These are phyloP conservation scores for Dissostichus mawsoni DNA, from an alignment of 2,113 vertebrate species.

Conservation along the genomic window DNA sequence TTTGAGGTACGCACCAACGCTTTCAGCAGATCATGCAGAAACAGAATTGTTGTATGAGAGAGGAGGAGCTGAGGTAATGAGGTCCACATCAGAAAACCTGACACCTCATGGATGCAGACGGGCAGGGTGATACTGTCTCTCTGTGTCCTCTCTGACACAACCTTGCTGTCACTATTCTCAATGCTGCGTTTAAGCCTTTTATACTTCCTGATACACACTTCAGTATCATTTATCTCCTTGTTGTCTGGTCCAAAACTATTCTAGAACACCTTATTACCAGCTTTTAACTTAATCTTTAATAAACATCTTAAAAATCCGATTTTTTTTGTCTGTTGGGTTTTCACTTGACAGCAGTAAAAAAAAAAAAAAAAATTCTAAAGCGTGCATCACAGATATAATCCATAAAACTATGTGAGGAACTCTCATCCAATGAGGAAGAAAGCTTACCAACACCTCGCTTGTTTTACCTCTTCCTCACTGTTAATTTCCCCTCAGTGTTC, in stretches of 20 bases:
- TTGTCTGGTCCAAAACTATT: not conserved
- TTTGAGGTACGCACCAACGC: slow-evolving; percentile 90
- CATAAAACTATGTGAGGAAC: slow-evolving; percentile 36
- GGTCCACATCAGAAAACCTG: slow-evolving; percentile 17
- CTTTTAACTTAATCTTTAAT: not conserved
- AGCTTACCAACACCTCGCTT: not conserved
- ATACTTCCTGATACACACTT: slow-evolving; percentile 33
- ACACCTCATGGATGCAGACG: slow-evolving; percentile 49
- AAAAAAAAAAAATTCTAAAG: too few species aligned
- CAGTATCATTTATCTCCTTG: not conserved
- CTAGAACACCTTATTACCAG: not conserved
- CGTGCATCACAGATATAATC: not conserved
- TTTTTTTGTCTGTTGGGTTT: not conserved
- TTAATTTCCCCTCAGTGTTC: slow-evolving; percentile 54
- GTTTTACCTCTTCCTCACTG: slow-evolving; percentile 51
- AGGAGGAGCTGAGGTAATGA: slow-evolving; percentile 28
- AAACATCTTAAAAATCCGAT: too few species aligned
- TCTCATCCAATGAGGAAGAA: slow-evolving; percentile 66
- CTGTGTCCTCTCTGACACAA: slow-evolving; percentile 55
- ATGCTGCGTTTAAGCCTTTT: slow-evolving; percentile 56
- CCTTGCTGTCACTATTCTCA: slow-evolving; percentile 27
- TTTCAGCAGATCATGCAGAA: not conserved
- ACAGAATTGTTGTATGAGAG: not conserved
- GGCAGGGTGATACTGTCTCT: slow-evolving; percentile 55
- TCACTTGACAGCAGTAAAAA: not conserved